Conservation (phyloP, 2,113 vertebrate species). For the Gracilinanus agilis region DNA sequence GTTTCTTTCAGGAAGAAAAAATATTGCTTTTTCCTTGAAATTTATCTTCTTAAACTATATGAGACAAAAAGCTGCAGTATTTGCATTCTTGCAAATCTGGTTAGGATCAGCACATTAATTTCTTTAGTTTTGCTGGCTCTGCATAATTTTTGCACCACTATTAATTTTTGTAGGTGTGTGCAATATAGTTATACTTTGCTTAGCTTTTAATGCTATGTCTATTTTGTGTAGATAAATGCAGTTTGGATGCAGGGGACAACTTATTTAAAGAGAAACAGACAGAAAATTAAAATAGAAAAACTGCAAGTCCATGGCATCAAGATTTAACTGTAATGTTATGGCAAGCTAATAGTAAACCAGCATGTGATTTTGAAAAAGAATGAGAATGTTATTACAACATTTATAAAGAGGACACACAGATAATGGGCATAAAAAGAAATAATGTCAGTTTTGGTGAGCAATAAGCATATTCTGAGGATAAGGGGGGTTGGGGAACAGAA, state of each 20-base stretch:
- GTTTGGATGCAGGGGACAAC: constrained; percentile 7
- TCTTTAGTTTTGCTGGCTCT: constrained; percentile 78
- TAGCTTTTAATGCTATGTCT: constrained; percentile 64
- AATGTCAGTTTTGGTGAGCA: background rate
- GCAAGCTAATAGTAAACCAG: background rate
- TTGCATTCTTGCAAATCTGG: constrained; percentile 85
- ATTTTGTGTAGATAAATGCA: constrained; percentile 47
- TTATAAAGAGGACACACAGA: background rate
- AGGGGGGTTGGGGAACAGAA: background rate
- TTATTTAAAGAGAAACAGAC: constrained; percentile 59
- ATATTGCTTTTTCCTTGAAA: constrained; percentile 76
- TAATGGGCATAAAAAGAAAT: background rate
- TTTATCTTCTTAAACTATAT: constrained; percentile 81
- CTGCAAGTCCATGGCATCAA: background rate
- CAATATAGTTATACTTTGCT: constrained; percentile 73
- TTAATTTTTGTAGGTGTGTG: constrained; percentile 75
- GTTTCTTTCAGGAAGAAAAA: constrained; percentile 79
- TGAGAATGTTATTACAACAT: background rate
- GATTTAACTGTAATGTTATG: constrained; percentile 1
- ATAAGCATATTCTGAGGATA: constrained; percentile 26
- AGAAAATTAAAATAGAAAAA: constrained; percentile 31
- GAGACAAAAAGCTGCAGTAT: constrained; percentile 81
- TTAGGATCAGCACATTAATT: constrained; percentile 85
- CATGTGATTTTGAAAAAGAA: background rate
- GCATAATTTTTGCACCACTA: constrained; percentile 77